phyloP scores from a whole-genome alignment of 2,888 invertebrate species.

The Dryobotodes eremita region DNA sequence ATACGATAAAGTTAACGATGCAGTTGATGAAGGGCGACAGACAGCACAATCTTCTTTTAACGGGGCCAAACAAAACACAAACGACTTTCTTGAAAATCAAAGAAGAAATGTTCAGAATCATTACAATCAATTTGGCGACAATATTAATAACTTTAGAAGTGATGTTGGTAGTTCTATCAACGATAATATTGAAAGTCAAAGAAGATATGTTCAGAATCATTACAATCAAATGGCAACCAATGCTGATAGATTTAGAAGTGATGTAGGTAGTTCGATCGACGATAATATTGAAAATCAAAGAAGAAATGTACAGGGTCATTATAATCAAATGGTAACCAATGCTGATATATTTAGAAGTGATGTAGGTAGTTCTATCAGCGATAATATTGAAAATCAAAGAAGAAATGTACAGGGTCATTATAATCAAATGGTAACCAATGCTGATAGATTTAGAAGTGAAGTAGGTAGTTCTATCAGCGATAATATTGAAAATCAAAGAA shows the following conservation, averaged over 20 bases:
- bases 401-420: no score
- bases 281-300: not conserved
- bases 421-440: no score
- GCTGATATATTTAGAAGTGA: no score
- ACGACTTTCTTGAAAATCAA: slow-evolving; percentile 38
- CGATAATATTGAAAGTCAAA: not conserved
- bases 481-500: no score
- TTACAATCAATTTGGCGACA: slow-evolving; percentile 17
- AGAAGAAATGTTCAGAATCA: slow-evolving; percentile 30
- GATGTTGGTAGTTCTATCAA: not conserved
- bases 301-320: not conserved
- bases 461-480: no score
- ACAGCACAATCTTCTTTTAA: slow-evolving; percentile 19
- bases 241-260: not conserved
- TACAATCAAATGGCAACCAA: slow-evolving; percentile 2
- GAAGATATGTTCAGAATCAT: not conserved
- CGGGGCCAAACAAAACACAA: slow-evolving; percentile 24
- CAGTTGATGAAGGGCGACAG: not conserved
- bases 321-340: slow-evolving; percentile 3
- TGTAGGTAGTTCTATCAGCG: no score
- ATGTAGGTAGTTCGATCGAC: not conserved
- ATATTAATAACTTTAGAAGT: slow-evolving; percentile 12
- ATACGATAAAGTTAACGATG: slow-evolving; percentile 39
- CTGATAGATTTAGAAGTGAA: no score
- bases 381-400: no score